phyloP scores from a whole-genome alignment of 2,797 vertebrate genomes.

The Anolis apletophallus region DNA sequence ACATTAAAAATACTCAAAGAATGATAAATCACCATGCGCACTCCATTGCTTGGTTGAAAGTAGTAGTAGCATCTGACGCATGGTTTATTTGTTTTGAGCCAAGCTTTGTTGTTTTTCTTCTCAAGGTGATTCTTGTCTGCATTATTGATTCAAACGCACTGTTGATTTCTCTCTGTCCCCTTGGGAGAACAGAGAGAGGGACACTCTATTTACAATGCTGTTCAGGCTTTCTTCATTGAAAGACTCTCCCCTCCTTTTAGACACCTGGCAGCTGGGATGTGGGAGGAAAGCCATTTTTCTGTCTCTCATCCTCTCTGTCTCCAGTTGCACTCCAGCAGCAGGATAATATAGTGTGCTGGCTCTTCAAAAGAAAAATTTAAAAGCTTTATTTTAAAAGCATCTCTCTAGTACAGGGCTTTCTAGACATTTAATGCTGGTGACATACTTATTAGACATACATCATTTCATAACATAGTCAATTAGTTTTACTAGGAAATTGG shows the following conservation, averaged over 20 bases:
- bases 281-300: constrained; percentile 6
- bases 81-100: not conserved
- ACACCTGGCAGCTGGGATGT: constrained; percentile 17
- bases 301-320: not conserved
- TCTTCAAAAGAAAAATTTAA: not conserved
- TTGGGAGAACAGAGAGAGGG: not conserved
- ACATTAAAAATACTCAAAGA: not conserved
- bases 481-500: too few relatives aligned
- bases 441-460: too few relatives aligned
- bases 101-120: not conserved
- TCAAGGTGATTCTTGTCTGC: constrained; percentile 29
- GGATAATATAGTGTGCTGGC: not conserved
- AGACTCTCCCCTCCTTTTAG: not conserved
- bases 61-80: not conserved
- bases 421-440: not conserved
- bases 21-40: not conserved
- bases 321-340: not conserved
- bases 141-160: constrained; percentile 41
- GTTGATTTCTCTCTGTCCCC: not conserved
- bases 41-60: not conserved
- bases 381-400: not conserved
- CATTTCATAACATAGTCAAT: too few relatives aligned
- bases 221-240: constrained; percentile 18
- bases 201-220: constrained; percentile 20
- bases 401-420: not conserved